A percentile compares a stretch with the other conserved stretches of the same genome.
phyloP scores from a whole-genome alignment of 2,113 vertebrate species.

The Synchiropus splendidus region DNA sequence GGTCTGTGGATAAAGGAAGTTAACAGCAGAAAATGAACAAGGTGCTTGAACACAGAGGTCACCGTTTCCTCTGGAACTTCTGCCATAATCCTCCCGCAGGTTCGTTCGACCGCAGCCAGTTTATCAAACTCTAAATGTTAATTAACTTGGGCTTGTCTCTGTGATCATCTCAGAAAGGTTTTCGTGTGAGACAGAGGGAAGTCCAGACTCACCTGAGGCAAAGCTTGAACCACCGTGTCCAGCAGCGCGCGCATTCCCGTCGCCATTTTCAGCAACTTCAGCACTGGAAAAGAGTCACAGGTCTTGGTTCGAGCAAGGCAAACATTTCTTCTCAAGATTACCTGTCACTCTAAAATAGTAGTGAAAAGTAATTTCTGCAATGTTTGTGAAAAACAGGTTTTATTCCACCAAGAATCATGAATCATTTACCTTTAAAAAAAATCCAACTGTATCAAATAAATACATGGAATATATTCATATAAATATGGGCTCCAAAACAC shows the following conservation, averaged over 20 bases:
- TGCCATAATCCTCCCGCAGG: slow-evolving; percentile 15
- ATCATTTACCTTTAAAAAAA: too few relatives aligned
- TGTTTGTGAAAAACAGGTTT: too few relatives aligned
- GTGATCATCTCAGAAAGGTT: not conserved
- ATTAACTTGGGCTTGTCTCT: slow-evolving; percentile 35
- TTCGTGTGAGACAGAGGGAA: too few relatives aligned
- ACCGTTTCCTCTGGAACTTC: slow-evolving; percentile 15
- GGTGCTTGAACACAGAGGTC: not conserved
- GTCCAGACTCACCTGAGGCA: slow-evolving; percentile 75
- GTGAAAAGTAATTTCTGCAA: too few relatives aligned
- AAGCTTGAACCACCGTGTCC: slow-evolving; percentile 91
- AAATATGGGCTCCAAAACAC: too few relatives aligned
- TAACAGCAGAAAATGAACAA: not conserved
- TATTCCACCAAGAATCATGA: too few relatives aligned
- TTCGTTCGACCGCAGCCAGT: slow-evolving; percentile 6
- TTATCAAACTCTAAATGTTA: slow-evolving; percentile 38
- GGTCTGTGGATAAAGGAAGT: slow-evolving; percentile 1
- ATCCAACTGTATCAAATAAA: too few relatives aligned
- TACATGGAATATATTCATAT: too few relatives aligned
- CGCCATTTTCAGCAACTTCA: slow-evolving; percentile 96
- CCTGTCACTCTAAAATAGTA: too few relatives aligned
- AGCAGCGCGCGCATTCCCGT: slow-evolving; percentile 92
- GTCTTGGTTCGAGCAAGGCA: too few relatives aligned
- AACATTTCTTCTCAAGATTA: too few relatives aligned
- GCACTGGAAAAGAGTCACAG: slow-evolving; percentile 74